A percentile compares a stretch with the other conserved stretches of the same genome.
These are phyloP conservation scores for Aethes cnicana DNA, from an alignment of 2,888 invertebrate genomes.

Conservation along the genomic window DNA sequence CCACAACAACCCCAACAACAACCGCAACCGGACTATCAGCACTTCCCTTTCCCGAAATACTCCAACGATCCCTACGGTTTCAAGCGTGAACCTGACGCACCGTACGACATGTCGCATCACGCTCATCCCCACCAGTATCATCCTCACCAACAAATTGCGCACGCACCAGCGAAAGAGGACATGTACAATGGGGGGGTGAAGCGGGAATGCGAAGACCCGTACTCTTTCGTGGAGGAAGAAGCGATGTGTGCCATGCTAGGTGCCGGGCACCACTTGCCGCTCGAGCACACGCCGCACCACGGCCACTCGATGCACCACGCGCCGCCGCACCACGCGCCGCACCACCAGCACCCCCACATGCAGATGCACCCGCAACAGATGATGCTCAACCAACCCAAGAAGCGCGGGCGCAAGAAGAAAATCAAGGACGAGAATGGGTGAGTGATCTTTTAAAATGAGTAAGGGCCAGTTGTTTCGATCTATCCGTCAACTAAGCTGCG, in stretches of 20 bases:
- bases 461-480: too few relatives aligned
- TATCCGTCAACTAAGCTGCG: too few relatives aligned
- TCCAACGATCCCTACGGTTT: slow-evolving; percentile 63
- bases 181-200: slow-evolving; percentile 76
- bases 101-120: slow-evolving; percentile 76
- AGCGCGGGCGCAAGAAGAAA: slow-evolving; percentile 94
- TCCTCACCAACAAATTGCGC: slow-evolving; percentile 32
- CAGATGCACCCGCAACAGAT: slow-evolving; percentile 69
- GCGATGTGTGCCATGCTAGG: slow-evolving; percentile 82
- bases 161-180: slow-evolving; percentile 47
- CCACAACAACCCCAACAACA: slow-evolving; percentile 56
- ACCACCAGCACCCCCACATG: slow-evolving; percentile 46
- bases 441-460: slow-evolving; percentile 50
- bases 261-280: slow-evolving; percentile 52
- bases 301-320: slow-evolving; percentile 42
- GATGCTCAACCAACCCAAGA: slow-evolving; percentile 86
- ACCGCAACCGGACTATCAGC: slow-evolving; percentile 51
- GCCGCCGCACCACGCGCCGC: slow-evolving; percentile 33
- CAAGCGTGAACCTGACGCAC: slow-evolving; percentile 70
- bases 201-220: slow-evolving; percentile 88
- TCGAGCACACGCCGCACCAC: slow-evolving; percentile 63
- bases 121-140: slow-evolving; percentile 43
- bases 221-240: slow-evolving; percentile 93
- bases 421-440: slow-evolving; percentile 84
- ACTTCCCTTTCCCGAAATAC: slow-evolving; percentile 72